Conservation (phyloP, 2,797 vertebrate genomes). For the Mus minutoides region DNA sequence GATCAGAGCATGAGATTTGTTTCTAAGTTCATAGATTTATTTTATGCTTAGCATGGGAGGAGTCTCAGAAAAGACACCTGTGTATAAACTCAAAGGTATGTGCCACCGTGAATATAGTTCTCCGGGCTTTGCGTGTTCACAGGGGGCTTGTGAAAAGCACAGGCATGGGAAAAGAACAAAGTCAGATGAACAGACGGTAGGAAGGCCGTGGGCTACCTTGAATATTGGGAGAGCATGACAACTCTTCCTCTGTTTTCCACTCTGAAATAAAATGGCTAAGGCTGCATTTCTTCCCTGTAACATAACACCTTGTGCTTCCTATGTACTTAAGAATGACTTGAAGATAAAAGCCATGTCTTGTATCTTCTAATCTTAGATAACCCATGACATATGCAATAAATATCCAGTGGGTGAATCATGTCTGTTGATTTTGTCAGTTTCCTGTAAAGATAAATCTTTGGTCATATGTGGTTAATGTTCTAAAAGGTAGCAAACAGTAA, state of each 20-base stretch:
- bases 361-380: slow-evolving; percentile 16
- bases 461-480: background rate
- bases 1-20: background rate
- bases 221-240: background rate
- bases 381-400: background rate
- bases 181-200: background rate
- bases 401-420: background rate
- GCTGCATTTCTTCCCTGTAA: background rate
- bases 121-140: background rate
- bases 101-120: background rate
- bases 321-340: background rate
- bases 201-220: background rate
- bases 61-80: background rate
- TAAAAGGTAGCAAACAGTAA: background rate
- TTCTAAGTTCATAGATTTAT: slow-evolving; percentile 9
- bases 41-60: slow-evolving; percentile 29
- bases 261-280: slow-evolving; percentile 30
- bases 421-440: slow-evolving; percentile 25
- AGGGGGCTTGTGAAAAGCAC: background rate
- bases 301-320: background rate
- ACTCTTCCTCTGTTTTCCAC: background rate
- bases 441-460: background rate
- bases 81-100: background rate
- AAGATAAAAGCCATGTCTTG: background rate
- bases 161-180: background rate